A percentile compares a stretch with the other conserved stretches of the same genome.
Evolutionary conservation across 1,140 invertebrate species (phyloP).

Genomic region (Magallana angulata): DNA sequence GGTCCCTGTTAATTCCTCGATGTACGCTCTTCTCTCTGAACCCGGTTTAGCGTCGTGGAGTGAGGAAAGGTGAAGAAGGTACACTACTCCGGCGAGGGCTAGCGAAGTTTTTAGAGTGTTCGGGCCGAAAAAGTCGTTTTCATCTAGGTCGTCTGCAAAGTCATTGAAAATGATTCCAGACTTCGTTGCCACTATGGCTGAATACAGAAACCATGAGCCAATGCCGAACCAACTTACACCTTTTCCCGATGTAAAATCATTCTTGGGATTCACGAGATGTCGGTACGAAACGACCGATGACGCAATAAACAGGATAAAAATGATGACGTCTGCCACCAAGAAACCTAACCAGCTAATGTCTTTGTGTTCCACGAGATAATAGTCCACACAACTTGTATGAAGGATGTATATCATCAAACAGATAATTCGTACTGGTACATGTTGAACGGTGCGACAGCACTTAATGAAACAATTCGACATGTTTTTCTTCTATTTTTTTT

Average conservation of each 20-base stretch:
- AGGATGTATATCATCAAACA: constrained; percentile 54
- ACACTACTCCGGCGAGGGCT: constrained; percentile 80
- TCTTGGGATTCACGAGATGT: background rate
- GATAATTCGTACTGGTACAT: constrained; percentile 57
- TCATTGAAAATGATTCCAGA: constrained; percentile 81
- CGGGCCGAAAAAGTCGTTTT: constrained; percentile 80
- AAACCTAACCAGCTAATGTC: constrained; percentile 48
- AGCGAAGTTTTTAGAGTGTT: constrained; percentile 81
- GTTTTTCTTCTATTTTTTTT: background rate
- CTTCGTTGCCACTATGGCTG: constrained; percentile 80
- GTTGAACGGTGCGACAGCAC: constrained; percentile 51
- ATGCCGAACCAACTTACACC: background rate
- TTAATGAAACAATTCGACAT: constrained; percentile 44
- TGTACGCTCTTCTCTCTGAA: constrained; percentile 79
- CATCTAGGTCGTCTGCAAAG: constrained; percentile 70
- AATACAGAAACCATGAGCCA: constrained; percentile 81
- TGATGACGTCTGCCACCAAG: constrained; percentile 53
- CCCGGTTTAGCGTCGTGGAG: constrained; percentile 81
- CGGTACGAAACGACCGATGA: constrained; percentile 14
- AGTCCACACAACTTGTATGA: constrained; percentile 57
- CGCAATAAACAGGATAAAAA: constrained; percentile 48
- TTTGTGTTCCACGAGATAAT: constrained; percentile 60
- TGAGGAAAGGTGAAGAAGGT: constrained; percentile 81
- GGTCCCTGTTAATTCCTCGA: constrained; percentile 73
- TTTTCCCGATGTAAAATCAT: background rate